phyloP scores from a whole-genome alignment of 1,140 invertebrate species.

The Ceratina japonica region DNA sequence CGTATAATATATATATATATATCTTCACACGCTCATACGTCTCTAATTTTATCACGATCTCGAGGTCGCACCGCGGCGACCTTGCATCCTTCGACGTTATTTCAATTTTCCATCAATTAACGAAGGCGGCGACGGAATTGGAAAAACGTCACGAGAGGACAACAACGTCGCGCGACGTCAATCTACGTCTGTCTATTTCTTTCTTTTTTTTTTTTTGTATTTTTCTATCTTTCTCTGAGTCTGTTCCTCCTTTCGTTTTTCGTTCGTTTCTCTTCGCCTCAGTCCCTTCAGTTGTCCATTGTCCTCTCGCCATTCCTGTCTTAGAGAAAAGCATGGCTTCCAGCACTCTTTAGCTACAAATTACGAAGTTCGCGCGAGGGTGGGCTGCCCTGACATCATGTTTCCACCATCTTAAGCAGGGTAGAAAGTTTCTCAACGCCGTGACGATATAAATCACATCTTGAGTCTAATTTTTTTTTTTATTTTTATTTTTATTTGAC shows the following conservation, averaged over 20 bases:
- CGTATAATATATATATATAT: no score
- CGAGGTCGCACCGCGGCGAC: background rate
- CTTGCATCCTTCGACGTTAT: background rate
- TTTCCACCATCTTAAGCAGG: slow-evolving; percentile 58
- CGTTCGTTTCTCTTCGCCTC: slow-evolving; percentile 43
- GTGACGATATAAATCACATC: slow-evolving; percentile 21
- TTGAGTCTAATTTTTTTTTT: background rate
- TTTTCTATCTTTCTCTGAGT: background rate
- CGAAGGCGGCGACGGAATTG: background rate
- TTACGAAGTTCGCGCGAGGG: slow-evolving; percentile 76
- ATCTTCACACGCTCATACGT: slow-evolving; percentile 16
- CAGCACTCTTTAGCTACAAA: slow-evolving; percentile 69
- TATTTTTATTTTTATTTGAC: slow-evolving; percentile 6
- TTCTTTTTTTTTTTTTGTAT: background rate
- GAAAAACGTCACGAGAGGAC: background rate
- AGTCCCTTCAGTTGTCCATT: slow-evolving; percentile 55
- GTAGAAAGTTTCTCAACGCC: slow-evolving; percentile 44
- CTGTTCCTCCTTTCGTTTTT: background rate
- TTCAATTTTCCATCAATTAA: background rate
- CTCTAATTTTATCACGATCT: slow-evolving; percentile 1
- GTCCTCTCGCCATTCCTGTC: slow-evolving; percentile 59
- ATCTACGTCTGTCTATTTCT: background rate
- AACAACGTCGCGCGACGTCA: no score
- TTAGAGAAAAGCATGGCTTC: slow-evolving; percentile 74
- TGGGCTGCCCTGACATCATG: slow-evolving; percentile 75